Percentiles rank a stretch among this genome's conserved stretches.
Evolutionary conservation across 2,797 vertebrate species (phyloP).

Genomic region (Acomys russatus): DNA sequence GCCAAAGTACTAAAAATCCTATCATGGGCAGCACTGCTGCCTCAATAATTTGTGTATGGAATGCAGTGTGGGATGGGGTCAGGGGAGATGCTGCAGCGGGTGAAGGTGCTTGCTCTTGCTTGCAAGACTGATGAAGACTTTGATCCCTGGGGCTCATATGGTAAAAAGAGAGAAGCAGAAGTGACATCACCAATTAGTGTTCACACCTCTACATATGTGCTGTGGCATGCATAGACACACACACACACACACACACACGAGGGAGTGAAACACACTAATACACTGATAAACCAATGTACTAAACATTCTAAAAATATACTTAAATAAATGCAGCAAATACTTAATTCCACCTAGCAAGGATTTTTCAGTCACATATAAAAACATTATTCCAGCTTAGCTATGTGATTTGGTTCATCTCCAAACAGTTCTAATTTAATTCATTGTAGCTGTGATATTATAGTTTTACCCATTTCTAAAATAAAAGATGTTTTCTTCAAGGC

Average conservation of each 20-base stretch:
- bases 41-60: neutral
- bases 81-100: neutral
- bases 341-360: neutral
- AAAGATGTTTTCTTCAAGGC: no score
- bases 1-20: fast-evolving
- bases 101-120: neutral
- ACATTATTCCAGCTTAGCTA: no score
- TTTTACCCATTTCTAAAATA: conserved; percentile 18
- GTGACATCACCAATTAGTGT: neutral
- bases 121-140: neutral
- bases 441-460: neutral
- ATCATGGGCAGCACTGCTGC: fast-evolving
- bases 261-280: neutral
- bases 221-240: neutral
- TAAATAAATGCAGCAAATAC: neutral
- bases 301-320: neutral
- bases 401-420: neutral
- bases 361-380: neutral
- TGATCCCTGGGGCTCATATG: neutral
- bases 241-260: neutral
- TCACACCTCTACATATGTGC: neutral
- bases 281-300: neutral
- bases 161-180: neutral
- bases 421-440: neutral
- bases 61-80: neutral